A percentile compares a stretch with the other conserved stretches of the same genome.
phyloP scores from a whole-genome alignment of 2,888 invertebrate genomes.

The Cheilosia vulpina region DNA sequence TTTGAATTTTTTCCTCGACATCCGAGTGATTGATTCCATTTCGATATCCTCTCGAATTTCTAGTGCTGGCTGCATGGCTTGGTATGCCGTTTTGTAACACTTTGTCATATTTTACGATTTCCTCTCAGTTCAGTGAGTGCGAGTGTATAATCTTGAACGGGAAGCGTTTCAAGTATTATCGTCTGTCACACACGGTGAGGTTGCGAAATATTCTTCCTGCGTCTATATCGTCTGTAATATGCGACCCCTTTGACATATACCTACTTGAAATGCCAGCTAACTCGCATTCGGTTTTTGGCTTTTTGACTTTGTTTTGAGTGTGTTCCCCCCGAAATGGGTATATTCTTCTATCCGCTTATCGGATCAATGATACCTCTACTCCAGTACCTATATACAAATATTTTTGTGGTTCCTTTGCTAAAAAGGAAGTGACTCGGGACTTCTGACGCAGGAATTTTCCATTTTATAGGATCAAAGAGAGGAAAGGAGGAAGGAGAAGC shows the following conservation, averaged over 20 bases:
- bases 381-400: no score
- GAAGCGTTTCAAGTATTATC: conserved; percentile 29
- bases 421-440: conserved; percentile 26
- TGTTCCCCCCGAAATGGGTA: conserved; percentile 11
- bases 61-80: neutral
- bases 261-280: conserved; percentile 42
- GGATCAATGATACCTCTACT: conserved; percentile 63
- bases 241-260: conserved; percentile 22
- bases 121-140: neutral
- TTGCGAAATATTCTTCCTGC: neutral
- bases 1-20: conserved; percentile 38
- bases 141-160: neutral
- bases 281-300: conserved; percentile 56
- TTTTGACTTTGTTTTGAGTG: conserved; percentile 48
- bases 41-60: conserved; percentile 57
- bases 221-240: conserved; percentile 5
- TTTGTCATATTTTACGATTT: conserved; percentile 62
- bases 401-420: neutral
- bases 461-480: conserved; percentile 21
- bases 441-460: conserved; percentile 34
- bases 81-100: conserved; percentile 19
- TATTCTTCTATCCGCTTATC: conserved; percentile 63
- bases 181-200: conserved; percentile 28
- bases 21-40: conserved; percentile 65
- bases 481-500: neutral